Evolutionary conservation across 2,888 invertebrate genomes (phyloP).

Genomic region (Chloroclysta siterata): DNA sequence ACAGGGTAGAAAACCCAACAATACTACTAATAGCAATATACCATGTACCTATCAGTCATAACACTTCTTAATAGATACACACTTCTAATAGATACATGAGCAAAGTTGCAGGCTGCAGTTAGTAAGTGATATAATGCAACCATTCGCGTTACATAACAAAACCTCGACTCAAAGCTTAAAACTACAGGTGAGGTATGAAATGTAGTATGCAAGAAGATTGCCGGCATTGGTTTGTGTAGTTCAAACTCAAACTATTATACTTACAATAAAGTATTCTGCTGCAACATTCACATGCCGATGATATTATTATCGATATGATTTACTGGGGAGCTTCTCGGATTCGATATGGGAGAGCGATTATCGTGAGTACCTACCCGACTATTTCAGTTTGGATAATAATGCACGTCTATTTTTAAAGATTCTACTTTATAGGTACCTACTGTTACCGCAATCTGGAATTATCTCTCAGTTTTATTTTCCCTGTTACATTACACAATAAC

Average conservation of each 20-base stretch:
- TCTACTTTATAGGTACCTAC: background rate
- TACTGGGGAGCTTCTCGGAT: constrained; percentile 68
- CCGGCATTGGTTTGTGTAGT: background rate
- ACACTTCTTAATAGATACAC: too few species aligned
- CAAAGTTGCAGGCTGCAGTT: too few species aligned
- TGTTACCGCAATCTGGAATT: background rate
- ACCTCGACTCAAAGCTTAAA: too few species aligned
- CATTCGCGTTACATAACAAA: too few species aligned
- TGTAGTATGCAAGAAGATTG: too few species aligned
- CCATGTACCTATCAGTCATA: too few species aligned
- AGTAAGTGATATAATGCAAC: too few species aligned
- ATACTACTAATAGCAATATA: too few species aligned
- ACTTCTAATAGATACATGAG: too few species aligned
- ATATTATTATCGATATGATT: constrained; percentile 76
- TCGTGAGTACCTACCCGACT: constrained; percentile 66
- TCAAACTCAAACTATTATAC: background rate
- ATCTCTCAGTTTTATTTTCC: background rate
- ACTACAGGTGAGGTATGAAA: too few species aligned
- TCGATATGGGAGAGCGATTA: constrained; percentile 71
- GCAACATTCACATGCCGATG: constrained; percentile 64
- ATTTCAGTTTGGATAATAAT: constrained; percentile 66
- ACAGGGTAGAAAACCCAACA: too few species aligned
- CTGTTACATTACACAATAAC: background rate
- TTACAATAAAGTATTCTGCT: constrained; percentile 7
- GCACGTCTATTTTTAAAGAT: constrained; percentile 53